phyloP scores from a whole-genome alignment of 2,113 vertebrate species.

The Mus pahari region DNA sequence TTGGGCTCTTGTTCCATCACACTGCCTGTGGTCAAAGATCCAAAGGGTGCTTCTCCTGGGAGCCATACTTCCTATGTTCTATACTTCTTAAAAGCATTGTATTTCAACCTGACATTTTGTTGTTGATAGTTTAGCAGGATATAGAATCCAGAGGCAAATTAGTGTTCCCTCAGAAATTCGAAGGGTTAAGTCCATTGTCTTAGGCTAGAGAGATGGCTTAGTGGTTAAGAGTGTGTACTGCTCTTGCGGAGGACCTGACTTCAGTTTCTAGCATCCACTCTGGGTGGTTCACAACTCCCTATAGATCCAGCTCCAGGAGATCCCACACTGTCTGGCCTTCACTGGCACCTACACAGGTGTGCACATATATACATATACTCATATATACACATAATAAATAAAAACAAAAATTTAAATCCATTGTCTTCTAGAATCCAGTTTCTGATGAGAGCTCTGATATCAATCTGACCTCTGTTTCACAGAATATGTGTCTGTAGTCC shows the following conservation, averaged over 20 bases:
- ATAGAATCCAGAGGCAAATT: slow-evolving; percentile 34
- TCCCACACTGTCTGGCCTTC: neutral
- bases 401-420: neutral
- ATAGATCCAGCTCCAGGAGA: neutral
- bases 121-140: neutral
- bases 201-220: neutral
- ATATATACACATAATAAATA: neutral
- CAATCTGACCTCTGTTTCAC: slow-evolving; percentile 33
- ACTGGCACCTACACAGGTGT: neutral
- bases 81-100: slow-evolving; percentile 18
- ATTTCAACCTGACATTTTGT: neutral
- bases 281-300: neutral
- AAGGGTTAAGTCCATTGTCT: neutral
- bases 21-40: neutral
- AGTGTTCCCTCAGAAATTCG: neutral
- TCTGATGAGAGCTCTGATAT: neutral
- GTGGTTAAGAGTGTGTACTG: neutral
- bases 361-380: neutral
- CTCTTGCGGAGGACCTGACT: neutral
- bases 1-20: neutral
- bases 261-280: neutral
- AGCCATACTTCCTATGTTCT: neutral
- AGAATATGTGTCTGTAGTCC: neutral
- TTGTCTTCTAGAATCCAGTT: neutral
- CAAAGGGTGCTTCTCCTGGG: neutral